A percentile compares a stretch with the other conserved stretches of the same genome.
These are phyloP conservation scores for Colistium nudipinnis DNA, from an alignment of 2,113 vertebrate genomes.

Conservation along the genomic window DNA sequence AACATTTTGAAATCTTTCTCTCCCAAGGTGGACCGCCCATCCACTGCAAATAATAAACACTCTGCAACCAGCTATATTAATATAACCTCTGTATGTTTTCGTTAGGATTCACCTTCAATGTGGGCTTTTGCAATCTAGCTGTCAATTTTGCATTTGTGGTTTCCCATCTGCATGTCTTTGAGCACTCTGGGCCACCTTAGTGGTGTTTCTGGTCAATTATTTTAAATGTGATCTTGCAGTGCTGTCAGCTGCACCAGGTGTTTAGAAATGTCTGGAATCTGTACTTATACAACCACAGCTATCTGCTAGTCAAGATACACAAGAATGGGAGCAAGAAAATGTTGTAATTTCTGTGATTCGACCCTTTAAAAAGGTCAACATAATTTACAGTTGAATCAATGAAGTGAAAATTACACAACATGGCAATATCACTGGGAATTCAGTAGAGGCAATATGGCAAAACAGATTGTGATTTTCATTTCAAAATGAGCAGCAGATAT, in stretches of 20 bases:
- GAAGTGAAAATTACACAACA: not conserved
- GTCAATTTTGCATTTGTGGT: too few species aligned
- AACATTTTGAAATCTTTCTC: too few species aligned
- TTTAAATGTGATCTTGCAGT: not conserved
- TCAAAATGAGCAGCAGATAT: not conserved
- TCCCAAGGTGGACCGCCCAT: too few species aligned
- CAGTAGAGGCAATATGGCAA: not conserved
- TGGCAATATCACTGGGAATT: not conserved
- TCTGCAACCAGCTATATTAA: too few species aligned
- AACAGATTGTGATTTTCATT: slow-evolving; percentile 15
- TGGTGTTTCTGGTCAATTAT: not conserved
- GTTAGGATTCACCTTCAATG: too few species aligned
- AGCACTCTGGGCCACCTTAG: too few species aligned
- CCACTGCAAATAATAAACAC: too few species aligned
- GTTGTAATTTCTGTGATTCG: not conserved
- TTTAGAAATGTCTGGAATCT: too few species aligned
- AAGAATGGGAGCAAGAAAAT: not conserved
- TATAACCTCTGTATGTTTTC: too few species aligned
- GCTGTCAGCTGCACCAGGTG: too few species aligned
- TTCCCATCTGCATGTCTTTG: too few species aligned
- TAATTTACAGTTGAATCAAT: not conserved
- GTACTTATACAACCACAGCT: not conserved
- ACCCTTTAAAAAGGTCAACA: not conserved
- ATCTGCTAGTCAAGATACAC: not conserved
- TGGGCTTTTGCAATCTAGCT: too few species aligned